These are phyloP conservation scores for Danio tinwini DNA, from an alignment of 2,797 vertebrate genomes.

Conservation along the genomic window DNA sequence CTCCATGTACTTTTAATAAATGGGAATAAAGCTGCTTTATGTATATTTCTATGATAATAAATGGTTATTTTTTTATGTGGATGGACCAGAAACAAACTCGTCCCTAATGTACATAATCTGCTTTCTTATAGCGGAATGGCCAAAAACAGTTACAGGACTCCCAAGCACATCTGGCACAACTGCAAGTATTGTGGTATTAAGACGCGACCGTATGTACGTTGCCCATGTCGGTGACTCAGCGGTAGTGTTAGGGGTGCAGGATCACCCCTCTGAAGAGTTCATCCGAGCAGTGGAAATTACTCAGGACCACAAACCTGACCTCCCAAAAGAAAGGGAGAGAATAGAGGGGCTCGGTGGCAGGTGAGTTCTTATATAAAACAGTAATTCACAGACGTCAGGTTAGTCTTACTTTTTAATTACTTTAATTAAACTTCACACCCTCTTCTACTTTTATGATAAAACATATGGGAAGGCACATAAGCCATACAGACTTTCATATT, in stretches of 20 bases:
- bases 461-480: not conserved
- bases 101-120: not conserved
- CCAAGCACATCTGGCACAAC: conserved; percentile 96
- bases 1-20: not conserved
- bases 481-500: not conserved
- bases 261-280: conserved; percentile 85
- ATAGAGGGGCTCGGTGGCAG: conserved; percentile 97
- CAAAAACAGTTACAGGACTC: conserved; percentile 93
- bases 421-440: not conserved
- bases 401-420: not conserved
- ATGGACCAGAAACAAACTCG: not conserved
- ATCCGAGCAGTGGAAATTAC: conserved; percentile 92
- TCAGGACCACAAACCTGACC: conserved; percentile 95
- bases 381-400: not conserved
- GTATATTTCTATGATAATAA: no score
- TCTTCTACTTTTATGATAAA: not conserved
- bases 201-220: conserved; percentile 92
- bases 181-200: conserved; percentile 92
- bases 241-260: conserved; percentile 92
- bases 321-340: conserved; percentile 91
- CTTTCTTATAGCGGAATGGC: conserved; percentile 88
- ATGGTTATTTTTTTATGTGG: not conserved
- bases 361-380: conserved; percentile 69
- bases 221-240: conserved; percentile 95
- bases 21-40: not conserved